Evolutionary conservation across 2,888 invertebrate genomes (phyloP).

Genomic region (Heliconius aoede): DNA sequence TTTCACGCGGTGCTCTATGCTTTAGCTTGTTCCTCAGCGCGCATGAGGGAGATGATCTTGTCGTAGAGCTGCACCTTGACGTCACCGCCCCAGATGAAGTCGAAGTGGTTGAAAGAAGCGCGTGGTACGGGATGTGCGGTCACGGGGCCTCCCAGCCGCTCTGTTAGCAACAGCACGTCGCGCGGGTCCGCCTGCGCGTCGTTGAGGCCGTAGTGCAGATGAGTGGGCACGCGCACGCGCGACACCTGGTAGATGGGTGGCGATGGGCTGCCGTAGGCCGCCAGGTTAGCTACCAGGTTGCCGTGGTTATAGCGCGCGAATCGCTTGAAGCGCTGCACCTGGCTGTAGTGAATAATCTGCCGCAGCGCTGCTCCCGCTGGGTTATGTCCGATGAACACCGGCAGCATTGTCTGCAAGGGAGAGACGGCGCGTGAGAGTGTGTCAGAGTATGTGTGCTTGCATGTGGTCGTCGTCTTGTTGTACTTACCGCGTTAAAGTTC

Average conservation of each 20-base stretch:
- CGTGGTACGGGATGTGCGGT: slow-evolving; percentile 81
- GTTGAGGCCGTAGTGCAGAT: slow-evolving; percentile 83
- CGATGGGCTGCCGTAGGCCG: slow-evolving; percentile 73
- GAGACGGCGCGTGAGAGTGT: neutral
- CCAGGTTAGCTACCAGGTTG: slow-evolving; percentile 64
- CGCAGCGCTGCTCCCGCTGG: slow-evolving; percentile 87
- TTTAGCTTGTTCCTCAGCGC: slow-evolving; percentile 1
- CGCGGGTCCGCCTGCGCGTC: slow-evolving; percentile 83
- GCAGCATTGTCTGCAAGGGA: slow-evolving; percentile 83
- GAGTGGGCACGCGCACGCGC: slow-evolving; percentile 82
- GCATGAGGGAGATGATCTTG: slow-evolving; percentile 77
- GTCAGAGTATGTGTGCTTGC: neutral
- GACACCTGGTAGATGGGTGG: slow-evolving; percentile 84
- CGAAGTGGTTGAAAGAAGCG: slow-evolving; percentile 85
- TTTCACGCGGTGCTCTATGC: slow-evolving; percentile 28
- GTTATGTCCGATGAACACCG: slow-evolving; percentile 85
- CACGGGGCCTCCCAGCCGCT: slow-evolving; percentile 74
- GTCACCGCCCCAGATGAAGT: slow-evolving; percentile 86
- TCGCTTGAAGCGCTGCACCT: slow-evolving; percentile 78
- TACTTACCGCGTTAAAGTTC: slow-evolving; percentile 79
- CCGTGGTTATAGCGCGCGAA: slow-evolving; percentile 65
- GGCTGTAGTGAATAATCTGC: slow-evolving; percentile 88
- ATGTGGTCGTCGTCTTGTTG: neutral
- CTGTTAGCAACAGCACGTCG: slow-evolving; percentile 79
- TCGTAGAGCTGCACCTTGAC: slow-evolving; percentile 82